Evolutionary conservation across 2,888 invertebrate species (phyloP), one percentile per base, ranked within the genome.

Genomic region (Eubasilissa splendida): DNA sequence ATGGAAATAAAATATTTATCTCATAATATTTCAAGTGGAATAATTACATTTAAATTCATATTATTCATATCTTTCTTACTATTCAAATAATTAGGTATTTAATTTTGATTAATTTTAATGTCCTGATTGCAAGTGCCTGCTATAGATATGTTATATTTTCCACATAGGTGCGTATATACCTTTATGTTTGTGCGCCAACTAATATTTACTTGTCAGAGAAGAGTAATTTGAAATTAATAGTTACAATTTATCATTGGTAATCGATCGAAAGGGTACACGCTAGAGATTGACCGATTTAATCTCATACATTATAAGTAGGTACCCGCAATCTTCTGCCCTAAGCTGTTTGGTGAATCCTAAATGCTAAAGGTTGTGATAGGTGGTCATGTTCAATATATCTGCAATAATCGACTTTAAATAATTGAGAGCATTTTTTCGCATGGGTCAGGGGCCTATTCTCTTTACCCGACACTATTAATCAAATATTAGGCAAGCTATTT

Each of bases 191-290:
- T 54, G 31, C 11, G 31, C 60, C 63, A 75, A 53, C 81, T 81
- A 83, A 83, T 83, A 76, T 79, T 76, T 77, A 81, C 83, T 79
- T 83, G 83, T 80, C 83, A 75, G 81, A 74, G 77, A 81, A 75
- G 79, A 79, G 82, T 83, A 83, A 83, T 83, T 80, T 79, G 75
- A 83, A 80, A 83, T 82, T 83, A 83, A 83, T 83, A 82, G 82
- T 79, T 12, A 68, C 77, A 65, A 82, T 83, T 78, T 82, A 82
- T 83, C 83, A 82, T 74, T 82, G 68, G 77, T 83, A 83, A 83
- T 83, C 82, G 83, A 83, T 82, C 77, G 71, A 79, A 80, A 76
- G 80, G 82, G 74, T 75, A 77, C 80, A 74, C 75, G 68, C 77
- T 68, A 73, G 75, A 83, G 81, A 83, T 83, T 83, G 83, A 83